A percentile compares a stretch with the other conserved stretches of the same genome.
These are phyloP conservation scores for human (Homo sapiens) DNA, from an alignment of 2,113 vertebrate species.

Conservation along the genomic window DNA sequence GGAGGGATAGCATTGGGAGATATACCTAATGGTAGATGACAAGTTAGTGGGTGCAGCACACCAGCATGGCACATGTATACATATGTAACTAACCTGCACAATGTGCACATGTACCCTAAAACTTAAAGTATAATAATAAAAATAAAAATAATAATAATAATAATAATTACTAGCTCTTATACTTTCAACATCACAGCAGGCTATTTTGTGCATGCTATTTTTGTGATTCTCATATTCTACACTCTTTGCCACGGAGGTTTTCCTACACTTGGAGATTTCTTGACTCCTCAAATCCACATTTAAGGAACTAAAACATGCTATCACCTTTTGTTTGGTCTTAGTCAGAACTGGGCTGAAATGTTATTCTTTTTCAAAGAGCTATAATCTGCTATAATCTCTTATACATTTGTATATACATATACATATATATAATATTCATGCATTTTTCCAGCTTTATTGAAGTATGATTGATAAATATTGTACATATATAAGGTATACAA, in stretches of 20 bases:
- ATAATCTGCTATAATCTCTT: background rate
- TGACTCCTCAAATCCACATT: background rate
- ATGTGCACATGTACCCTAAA: no score
- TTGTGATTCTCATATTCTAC: background rate
- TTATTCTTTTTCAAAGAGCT: background rate
- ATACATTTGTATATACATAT: no score
- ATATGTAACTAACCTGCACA: no score
- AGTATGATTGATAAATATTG: background rate
- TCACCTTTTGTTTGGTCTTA: background rate
- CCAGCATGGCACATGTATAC: no score
- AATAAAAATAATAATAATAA: no score
- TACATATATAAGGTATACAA: background rate
- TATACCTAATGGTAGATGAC: no score
- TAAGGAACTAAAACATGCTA: background rate
- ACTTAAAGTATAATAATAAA: no score
- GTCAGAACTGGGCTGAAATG: background rate
- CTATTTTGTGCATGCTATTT: background rate
- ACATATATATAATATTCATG: no score
- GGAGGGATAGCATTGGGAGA: no score
- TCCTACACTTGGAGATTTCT: background rate
- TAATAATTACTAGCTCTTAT: background rate
- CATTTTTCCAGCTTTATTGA: background rate
- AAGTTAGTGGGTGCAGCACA: no score
- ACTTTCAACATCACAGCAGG: background rate
- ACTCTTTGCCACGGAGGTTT: background rate